A percentile compares a stretch with the other conserved stretches of the same genome.
phyloP scores from a whole-genome alignment of 2,888 invertebrate genomes.

The Quadroppia sp. region DNA sequence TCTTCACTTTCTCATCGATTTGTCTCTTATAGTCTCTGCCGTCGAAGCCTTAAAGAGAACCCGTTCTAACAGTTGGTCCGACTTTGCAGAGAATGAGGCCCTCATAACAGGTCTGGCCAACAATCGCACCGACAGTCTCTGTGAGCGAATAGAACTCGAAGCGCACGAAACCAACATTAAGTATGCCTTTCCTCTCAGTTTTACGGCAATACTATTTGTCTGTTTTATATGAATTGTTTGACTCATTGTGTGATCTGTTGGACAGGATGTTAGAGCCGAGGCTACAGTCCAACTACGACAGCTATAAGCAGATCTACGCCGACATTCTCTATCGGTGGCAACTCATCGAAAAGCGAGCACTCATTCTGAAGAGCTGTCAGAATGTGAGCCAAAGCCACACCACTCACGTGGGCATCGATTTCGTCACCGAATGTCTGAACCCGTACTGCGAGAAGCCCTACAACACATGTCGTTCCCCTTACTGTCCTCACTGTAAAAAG shows the following conservation, averaged over 20 bases:
- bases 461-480: constrained; percentile 51
- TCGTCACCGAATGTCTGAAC: constrained; percentile 60
- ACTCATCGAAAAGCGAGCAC: constrained; percentile 69
- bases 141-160: constrained; percentile 50
- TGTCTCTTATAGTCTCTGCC: constrained; percentile 38
- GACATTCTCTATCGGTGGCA: constrained; percentile 83
- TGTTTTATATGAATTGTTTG: too few relatives aligned
- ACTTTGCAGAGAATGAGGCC: constrained; percentile 65
- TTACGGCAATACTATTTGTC: too few relatives aligned
- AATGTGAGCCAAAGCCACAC: constrained; percentile 5
- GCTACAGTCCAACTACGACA: constrained; percentile 65
- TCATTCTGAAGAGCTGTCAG: constrained; percentile 61
- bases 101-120: constrained; percentile 9
- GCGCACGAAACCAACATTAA: constrained; percentile 51
- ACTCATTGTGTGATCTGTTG: too few relatives aligned
- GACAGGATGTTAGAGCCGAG: constrained; percentile 56
- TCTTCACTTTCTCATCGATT: too few relatives aligned
- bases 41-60: constrained; percentile 54
- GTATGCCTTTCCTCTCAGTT: too few relatives aligned
- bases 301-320: constrained; percentile 79
- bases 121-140: not conserved
- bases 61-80: constrained; percentile 81
- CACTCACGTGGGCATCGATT: constrained; percentile 1
- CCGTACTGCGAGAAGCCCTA: constrained; percentile 64
- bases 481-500: constrained; percentile 66